Conservation (phyloP, 92 coral and sea anemone species). For the Isaurus tuberculatus region DNA sequence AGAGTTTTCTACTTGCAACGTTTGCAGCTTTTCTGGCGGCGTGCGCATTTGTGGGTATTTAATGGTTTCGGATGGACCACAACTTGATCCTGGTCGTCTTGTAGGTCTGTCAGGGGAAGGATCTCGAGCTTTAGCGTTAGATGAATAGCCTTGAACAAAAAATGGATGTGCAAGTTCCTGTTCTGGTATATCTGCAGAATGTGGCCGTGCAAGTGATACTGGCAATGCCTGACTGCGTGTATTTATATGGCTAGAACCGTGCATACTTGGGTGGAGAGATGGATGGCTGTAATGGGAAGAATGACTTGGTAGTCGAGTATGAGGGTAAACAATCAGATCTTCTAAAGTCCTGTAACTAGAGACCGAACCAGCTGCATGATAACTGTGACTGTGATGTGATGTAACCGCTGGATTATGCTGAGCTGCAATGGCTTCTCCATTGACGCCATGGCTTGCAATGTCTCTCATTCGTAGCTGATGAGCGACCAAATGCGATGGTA, state of each 20-base stretch:
- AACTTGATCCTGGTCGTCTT: conserved; percentile 60
- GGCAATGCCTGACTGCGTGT: conserved; percentile 47
- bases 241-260: conserved; percentile 42
- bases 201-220: conserved; percentile 47
- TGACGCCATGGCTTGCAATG: conserved; percentile 65
- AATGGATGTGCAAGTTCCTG: conserved; percentile 85
- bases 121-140: conserved; percentile 42
- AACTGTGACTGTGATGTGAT: conserved; percentile 50
- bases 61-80: conserved; percentile 55
- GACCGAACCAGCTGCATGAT: conserved; percentile 45
- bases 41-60: conserved; percentile 48
- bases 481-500: conserved; percentile 65
- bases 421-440: conserved; percentile 77
- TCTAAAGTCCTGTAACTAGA: conserved; percentile 61
- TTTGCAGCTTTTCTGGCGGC: conserved; percentile 44
- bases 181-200: conserved; percentile 77
- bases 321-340: conserved; percentile 52
- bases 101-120: conserved; percentile 71
- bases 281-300: conserved; percentile 48
- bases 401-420: conserved; percentile 66
- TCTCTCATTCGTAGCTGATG: conserved; percentile 67
- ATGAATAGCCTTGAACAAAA: conserved; percentile 58
- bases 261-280: conserved; percentile 30
- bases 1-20: conserved; percentile 54
- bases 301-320: conserved; percentile 18